These are phyloP conservation scores for Drosophila seguyi DNA, from an alignment of 1,140 invertebrate species.

Conservation along the genomic window DNA sequence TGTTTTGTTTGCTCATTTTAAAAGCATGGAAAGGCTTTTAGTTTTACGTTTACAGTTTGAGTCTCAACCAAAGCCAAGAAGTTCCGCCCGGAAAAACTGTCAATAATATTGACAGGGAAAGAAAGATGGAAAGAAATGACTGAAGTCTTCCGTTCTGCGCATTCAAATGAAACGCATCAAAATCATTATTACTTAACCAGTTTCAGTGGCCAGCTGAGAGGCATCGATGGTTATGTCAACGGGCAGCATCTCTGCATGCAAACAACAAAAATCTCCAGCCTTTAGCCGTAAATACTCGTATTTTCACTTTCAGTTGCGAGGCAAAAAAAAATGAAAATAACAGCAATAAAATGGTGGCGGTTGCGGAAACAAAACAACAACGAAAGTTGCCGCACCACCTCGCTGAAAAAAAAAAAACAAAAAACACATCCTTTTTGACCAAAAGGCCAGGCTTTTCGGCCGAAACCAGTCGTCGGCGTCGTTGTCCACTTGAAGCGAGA, in stretches of 20 bases:
- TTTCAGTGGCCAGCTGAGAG: constrained; percentile 43
- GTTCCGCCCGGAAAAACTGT: constrained; percentile 9
- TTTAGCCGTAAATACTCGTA: constrained; percentile 53
- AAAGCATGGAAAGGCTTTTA: constrained; percentile 57
- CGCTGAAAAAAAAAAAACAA: constrained; percentile 61
- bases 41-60: constrained; percentile 27
- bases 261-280: constrained; percentile 47
- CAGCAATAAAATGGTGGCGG: constrained; percentile 56
- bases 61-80: constrained; percentile 1
- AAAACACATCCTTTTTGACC: constrained; percentile 73
- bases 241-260: constrained; percentile 53
- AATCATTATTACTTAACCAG: constrained; percentile 56
- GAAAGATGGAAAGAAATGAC: constrained; percentile 4
- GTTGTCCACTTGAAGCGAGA: constrained; percentile 50
- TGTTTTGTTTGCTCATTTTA: constrained; percentile 39
- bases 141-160: constrained; percentile 29
- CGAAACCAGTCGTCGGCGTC: constrained; percentile 61
- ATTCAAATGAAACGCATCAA: constrained; percentile 35
- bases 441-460: constrained; percentile 53
- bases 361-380: constrained; percentile 78
- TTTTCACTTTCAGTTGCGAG: constrained; percentile 71
- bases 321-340: constrained; percentile 61
- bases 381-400: constrained; percentile 66
- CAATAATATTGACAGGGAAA: neutral
- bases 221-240: constrained; percentile 69